phyloP scores from a whole-genome alignment of 2,888 invertebrate genomes.

The Eurytoma adleriae region DNA sequence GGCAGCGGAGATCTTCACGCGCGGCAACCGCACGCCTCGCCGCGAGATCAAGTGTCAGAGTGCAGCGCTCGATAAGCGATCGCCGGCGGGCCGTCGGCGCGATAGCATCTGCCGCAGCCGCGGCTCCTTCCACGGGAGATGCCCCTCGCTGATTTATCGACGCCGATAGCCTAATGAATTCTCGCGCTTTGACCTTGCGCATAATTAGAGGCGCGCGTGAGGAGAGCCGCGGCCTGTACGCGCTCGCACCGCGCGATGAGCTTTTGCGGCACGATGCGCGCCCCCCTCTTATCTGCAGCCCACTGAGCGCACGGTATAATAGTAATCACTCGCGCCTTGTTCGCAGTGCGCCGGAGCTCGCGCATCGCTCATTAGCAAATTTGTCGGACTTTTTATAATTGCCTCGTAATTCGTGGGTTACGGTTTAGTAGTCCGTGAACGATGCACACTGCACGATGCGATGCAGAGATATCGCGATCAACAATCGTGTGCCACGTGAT shows the following conservation, averaged over 20 bases:
- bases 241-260: neutral
- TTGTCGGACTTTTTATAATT: conserved; percentile 17
- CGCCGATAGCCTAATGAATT: conserved; percentile 23
- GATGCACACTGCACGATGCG: neutral
- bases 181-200: conserved; percentile 23
- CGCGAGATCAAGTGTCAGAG: neutral
- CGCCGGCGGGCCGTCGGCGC: neutral
- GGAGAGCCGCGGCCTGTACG: too few relatives aligned
- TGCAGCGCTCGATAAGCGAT: neutral
- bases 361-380: conserved; percentile 20
- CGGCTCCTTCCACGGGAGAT: neutral
- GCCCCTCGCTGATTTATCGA: conserved; percentile 14
- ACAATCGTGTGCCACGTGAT: neutral
- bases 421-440: conserved; percentile 14
- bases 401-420: conserved; percentile 5
- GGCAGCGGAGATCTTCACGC: neutral
- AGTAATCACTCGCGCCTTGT: too few relatives aligned
- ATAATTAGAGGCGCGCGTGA: neutral
- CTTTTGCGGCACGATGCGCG: neutral
- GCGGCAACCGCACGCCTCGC: neutral
- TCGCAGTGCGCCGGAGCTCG: conserved; percentile 5
- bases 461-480: conserved; percentile 6
- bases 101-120: neutral
- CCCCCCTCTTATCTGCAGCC: too few relatives aligned
- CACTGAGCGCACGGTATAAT: too few relatives aligned